Percentiles rank a stretch among this genome's conserved stretches.
These are phyloP conservation scores for Macrosteles quadrilineatus DNA, from an alignment of 1,140 invertebrate genomes.

Conservation along the genomic window DNA sequence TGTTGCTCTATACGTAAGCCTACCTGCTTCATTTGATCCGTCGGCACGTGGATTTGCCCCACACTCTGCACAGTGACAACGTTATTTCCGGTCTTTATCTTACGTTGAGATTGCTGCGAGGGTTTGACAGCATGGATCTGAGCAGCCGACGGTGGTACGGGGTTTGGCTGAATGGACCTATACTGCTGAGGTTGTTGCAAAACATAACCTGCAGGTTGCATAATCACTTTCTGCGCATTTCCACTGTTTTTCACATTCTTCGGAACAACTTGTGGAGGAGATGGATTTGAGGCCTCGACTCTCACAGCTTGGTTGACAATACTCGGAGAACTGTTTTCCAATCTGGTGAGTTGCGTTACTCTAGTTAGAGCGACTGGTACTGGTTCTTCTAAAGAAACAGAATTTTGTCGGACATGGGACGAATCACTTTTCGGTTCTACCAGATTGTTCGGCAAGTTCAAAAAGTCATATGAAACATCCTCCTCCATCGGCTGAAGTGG, in stretches of 20 bases:
- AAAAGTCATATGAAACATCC: constrained; percentile 32
- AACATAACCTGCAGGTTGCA: constrained; percentile 34
- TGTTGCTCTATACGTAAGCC: too few relatives aligned
- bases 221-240: background rate
- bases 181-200: constrained; percentile 26
- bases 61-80: constrained; percentile 39
- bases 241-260: background rate
- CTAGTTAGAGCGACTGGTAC: background rate
- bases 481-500: constrained; percentile 13
- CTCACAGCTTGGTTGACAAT: too few relatives aligned
- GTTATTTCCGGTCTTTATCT: constrained; percentile 16
- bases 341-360: background rate
- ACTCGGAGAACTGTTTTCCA: background rate
- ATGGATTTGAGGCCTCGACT: background rate
- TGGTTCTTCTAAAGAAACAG: constrained; percentile 2
- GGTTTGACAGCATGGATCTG: constrained; percentile 1
- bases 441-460: constrained; percentile 30
- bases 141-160: constrained; percentile 1
- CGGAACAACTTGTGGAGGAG: constrained; percentile 8
- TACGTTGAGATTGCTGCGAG: constrained; percentile 11
- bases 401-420: background rate
- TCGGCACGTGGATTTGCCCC: constrained; percentile 39
- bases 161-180: background rate
- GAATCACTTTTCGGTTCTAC: constrained; percentile 16
- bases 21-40: constrained; percentile 43